Percentiles rank a stretch among this genome's conserved stretches.
These are phyloP conservation scores for Dinothrombium tinctorium DNA, from an alignment of 1,140 invertebrate species.

Conservation along the genomic window DNA sequence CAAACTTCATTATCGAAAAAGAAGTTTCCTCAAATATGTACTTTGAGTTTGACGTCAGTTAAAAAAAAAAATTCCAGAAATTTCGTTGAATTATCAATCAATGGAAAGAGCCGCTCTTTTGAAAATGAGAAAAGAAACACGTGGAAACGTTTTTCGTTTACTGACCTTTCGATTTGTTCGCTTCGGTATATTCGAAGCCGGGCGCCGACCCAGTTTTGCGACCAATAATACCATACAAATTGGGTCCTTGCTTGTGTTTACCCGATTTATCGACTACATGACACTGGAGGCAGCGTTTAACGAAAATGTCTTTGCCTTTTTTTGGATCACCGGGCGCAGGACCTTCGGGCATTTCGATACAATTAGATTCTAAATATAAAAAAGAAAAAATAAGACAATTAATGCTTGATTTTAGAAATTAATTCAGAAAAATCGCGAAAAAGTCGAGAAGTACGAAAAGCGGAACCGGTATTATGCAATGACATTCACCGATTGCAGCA, in stretches of 20 bases:
- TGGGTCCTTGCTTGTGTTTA: slow-evolving; percentile 93
- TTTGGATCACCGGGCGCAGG: slow-evolving; percentile 57
- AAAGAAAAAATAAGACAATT: not conserved
- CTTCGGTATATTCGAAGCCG: slow-evolving; percentile 83
- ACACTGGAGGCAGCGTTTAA: slow-evolving; percentile 86
- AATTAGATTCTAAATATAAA: not conserved
- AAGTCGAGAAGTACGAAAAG: too few species aligned
- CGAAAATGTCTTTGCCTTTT: slow-evolving; percentile 92
- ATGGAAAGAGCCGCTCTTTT: not conserved
- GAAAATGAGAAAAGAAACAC: not conserved
- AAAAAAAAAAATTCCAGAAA: not conserved
- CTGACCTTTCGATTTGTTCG: slow-evolving; percentile 83
- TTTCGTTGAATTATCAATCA: not conserved
- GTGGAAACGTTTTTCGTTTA: not conserved
- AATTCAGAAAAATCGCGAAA: too few species aligned
- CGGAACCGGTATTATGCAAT: too few species aligned
- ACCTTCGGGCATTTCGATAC: not conserved
- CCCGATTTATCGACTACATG: slow-evolving; percentile 85
- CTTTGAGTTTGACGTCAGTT: too few species aligned
- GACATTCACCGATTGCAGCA: too few species aligned
- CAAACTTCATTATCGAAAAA: not conserved
- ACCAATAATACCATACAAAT: slow-evolving; percentile 74
- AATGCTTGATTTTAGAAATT: too few species aligned
- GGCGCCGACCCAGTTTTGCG: slow-evolving; percentile 83
- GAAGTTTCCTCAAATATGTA: too few species aligned